phyloP scores from a whole-genome alignment of 2,888 invertebrate species.

The Halocaridina rubra region DNA sequence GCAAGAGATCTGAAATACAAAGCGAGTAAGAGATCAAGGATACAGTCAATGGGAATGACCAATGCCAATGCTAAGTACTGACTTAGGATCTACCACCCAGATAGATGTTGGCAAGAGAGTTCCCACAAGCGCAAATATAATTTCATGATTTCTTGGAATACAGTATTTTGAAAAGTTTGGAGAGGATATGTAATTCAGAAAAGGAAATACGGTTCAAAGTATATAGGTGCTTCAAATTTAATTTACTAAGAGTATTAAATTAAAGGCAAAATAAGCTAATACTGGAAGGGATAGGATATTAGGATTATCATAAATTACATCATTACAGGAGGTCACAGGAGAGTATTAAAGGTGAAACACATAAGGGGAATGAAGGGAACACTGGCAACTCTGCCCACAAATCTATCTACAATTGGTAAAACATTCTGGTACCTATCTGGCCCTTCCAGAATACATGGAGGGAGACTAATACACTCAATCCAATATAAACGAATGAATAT shows the following conservation, averaged over 20 bases:
- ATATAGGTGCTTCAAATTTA: no score
- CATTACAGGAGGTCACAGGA: no score
- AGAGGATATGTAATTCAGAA: no score
- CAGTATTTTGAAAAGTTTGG: no score
- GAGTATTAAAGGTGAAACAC: neutral
- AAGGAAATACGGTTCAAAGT: no score
- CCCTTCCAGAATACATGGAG: slow-evolving; percentile 28
- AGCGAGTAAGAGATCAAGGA: neutral
- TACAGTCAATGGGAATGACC: slow-evolving; percentile 48
- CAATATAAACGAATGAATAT: slow-evolving; percentile 40
- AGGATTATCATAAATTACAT: no score
- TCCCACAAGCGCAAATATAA: slow-evolving; percentile 14
- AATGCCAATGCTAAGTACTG: slow-evolving; percentile 47
- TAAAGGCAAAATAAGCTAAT: no score
- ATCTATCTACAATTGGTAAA: slow-evolving; percentile 30
- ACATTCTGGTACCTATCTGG: slow-evolving; percentile 35
- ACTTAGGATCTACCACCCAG: slow-evolving; percentile 30
- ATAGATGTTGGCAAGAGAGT: slow-evolving; percentile 31
- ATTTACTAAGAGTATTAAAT: no score
- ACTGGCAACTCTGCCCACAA: neutral
- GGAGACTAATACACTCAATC: slow-evolving; percentile 49
- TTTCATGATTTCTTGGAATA: no score
- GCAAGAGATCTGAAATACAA: neutral
- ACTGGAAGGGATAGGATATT: no score
- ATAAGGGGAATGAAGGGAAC: neutral